These are phyloP conservation scores for Trichopoda pennipes DNA, from an alignment of 2,888 invertebrate species.

Conservation along the genomic window DNA sequence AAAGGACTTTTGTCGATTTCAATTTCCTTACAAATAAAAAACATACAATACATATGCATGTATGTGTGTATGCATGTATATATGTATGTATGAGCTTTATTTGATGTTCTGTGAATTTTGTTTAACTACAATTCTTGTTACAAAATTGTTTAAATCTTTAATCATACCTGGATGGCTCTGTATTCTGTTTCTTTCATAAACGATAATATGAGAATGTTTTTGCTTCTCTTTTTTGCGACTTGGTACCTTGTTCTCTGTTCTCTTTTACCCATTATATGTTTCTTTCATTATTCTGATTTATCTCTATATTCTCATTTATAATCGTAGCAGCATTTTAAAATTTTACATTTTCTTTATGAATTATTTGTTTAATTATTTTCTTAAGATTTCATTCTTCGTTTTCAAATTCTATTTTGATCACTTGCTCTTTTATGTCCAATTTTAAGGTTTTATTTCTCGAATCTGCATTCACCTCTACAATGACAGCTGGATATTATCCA, in stretches of 20 bases:
- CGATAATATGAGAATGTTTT: slow-evolving; percentile 9
- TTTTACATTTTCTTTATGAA: slow-evolving; percentile 33
- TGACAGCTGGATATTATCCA: slow-evolving; percentile 78
- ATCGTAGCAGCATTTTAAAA: background rate
- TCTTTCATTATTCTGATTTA: no score
- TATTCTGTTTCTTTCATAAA: slow-evolving; percentile 40
- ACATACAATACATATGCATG: no score
- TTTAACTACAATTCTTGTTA: slow-evolving; percentile 50
- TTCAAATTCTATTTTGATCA: slow-evolving; percentile 78
- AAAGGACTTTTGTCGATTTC: background rate
- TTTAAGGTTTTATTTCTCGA: slow-evolving; percentile 60
- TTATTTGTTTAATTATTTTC: slow-evolving; percentile 22
- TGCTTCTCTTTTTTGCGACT: slow-evolving; percentile 19
- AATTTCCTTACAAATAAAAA: slow-evolving; percentile 34
- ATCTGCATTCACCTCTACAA: slow-evolving; percentile 69
- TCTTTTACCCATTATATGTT: background rate
- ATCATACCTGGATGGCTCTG: slow-evolving; percentile 71
- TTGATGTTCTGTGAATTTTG: slow-evolving; percentile 42
- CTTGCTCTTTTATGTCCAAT: slow-evolving; percentile 74
- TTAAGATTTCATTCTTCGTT: slow-evolving; percentile 59
- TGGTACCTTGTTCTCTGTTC: slow-evolving; percentile 1
- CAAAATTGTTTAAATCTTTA: slow-evolving; percentile 45
- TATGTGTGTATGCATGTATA: no score
- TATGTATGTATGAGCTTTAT: slow-evolving; percentile 36
- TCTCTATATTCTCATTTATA: no score